Evolutionary conservation across 2,113 vertebrate genomes (phyloP), one percentile per base, ranked within the genome.

Genomic region (Fulmarus glacialis): DNA sequence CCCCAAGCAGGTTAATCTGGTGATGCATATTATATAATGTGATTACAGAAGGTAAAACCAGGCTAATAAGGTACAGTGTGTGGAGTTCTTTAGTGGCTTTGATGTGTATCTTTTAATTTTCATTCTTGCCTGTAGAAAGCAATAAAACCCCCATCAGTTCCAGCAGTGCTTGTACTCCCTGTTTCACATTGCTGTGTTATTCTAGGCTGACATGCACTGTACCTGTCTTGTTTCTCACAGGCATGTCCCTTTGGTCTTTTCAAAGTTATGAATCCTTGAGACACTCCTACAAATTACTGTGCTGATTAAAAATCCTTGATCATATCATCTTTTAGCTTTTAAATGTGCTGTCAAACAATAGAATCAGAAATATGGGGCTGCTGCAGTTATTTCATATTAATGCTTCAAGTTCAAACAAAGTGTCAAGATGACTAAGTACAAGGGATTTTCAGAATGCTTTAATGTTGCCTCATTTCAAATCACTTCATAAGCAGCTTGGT

Each of bases 341-440:
- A 97, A 98, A 98, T 97, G 97, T 95, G 96, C 95, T 97, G 98
- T 98, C 99, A 98, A 98, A 98, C 98, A 98, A 98, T 97, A 93
- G 97, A 98, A 97, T 98, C 98, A 98, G 97, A 98, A 98, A 98
- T 97, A 96, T 38, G 89, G 96, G 97, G 95, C 98, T 98, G 91
- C 89, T 74, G 92, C 97, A 91, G 97, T 99, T 99, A 99, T 99
- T 99, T 98, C 97, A 94, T 98, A 98, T 99, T 99, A 99, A 99
- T 99, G 97, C 97, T 98, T 98, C 8, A 97, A 98, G 99, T 99
- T 99, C 99, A 99, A 98, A 98, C 97, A 97, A 98, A 99, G 98
- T 99, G 98, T 99, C 99, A 99, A 97, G 97, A 98, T 99, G 98
- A 99, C 98, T 98, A 99, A 99, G 97, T 98, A 98, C 98, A 97